Base-by-base conservation (phyloP, 2,888 invertebrate genomes). In the Cabera pusaria region DNA sequence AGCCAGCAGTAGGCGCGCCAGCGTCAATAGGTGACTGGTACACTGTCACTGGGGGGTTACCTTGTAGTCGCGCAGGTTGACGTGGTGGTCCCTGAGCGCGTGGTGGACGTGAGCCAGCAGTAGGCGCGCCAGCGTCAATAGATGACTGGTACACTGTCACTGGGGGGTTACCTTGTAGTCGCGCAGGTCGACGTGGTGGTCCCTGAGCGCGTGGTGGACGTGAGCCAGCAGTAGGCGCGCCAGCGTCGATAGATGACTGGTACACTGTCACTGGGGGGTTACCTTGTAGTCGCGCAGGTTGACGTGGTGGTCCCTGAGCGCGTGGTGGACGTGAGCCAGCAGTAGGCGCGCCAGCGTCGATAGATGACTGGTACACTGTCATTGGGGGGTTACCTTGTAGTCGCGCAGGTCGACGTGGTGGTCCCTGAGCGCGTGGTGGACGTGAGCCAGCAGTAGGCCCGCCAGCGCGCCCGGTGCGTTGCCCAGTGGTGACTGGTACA, bases 91-190 rank as follows among this genome's bases (percentile, higher is more conserved):
- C 79, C 72, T 68, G 9, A 66, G 49, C 1, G 45, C 32, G 17
- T 74, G 67, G 5, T 49, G 48, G 6, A 63, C 34, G 8, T 14
- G 77, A 20, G 86, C 87, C 6, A 87, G 71, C 57, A 84, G 64
- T 48, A 86, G 56, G 0, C 87, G 86, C 1, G 72, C 77, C 31
- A 87, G 72, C 45, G 76, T 73, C 77, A 55, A 82, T 65, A 59
- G 87, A 77, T 6, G 89, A 83, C 75, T 85, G 85, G 70, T 87
- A 87, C 58, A 86, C n/a, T n/a, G n/a, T n/a, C n/a, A n/a, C 75
- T 14, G 14, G 2, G 1, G 24, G 23, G 18, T 9, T 34, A 28
- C 36, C 40, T 36, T 24, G 29, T 27, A 33, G 12, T 31, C n/a
- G 16, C 10, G 27, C 9, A 26, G 35, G 24, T 25, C 10, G 23